Evolutionary conservation across 2,797 vertebrate species (phyloP), one percentile per base, ranked within the genome.

Genomic region (Ataeniobius toweri): DNA sequence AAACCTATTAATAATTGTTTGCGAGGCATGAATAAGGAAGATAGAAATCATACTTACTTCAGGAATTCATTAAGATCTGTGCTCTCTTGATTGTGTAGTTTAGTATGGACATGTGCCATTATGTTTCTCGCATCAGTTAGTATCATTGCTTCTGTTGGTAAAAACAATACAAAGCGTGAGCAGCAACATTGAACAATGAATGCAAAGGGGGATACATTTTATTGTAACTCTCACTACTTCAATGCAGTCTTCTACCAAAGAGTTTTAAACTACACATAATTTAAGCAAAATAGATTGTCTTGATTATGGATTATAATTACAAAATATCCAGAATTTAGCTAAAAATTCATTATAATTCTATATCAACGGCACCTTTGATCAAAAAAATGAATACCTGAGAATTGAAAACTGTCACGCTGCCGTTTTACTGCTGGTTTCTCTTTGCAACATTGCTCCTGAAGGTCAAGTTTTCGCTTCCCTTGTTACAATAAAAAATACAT

Each of bases 31-130:
- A 68, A 2, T 6, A 18, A 26, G 58, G 46, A 51, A 48, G 3
- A 50, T 22, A 20, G 16, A 56, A 58, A 63, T 0, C 0, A 3
- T 24, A 61, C 80, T 77, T 73, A 81, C 80, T 61, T 77, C 1
- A 77, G 56, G 55, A 81, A 81, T 28, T 56, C 10, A 70, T 41
- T 61, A 26, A 81, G 36, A 22, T 69, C 20, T 48, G 77, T 73
- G 1, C 28, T n/a, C 22, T 74, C 59, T n/a, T 53, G 26, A 24
- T 73, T 14, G 20, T 48, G 0, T 61, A 81, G 71, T 53, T 24
- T 73, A 7, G 24, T 12, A 20, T 63, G 0, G 18, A 61, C 55
- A 22, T 14, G 1, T 13, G 0, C 0, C 71, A 77, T 81, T 12
- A 77, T 70, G 20, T 5, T 16, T 77, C 74, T 81, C 18, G 69